Evolutionary conservation across 1,140 invertebrate species (phyloP).

Genomic region (Armadillidium nasatum): DNA sequence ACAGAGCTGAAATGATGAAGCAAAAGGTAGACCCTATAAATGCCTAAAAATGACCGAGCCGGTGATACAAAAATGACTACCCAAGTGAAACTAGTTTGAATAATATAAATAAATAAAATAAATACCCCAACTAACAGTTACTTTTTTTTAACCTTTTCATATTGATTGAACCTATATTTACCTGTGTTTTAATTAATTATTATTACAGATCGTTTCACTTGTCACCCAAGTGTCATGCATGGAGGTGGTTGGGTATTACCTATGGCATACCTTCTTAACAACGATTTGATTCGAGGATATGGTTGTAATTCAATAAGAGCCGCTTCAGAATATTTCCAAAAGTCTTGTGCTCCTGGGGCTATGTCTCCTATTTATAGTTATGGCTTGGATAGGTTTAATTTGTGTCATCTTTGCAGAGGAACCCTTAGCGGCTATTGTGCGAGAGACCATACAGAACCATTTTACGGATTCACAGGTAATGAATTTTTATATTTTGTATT

Average conservation of each 20-base stretch:
- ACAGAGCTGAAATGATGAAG: no score
- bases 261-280: conserved; percentile 84
- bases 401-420: conserved; percentile 91
- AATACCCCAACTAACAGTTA: no score
- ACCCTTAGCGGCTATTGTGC: conserved; percentile 73
- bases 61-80: no score
- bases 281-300: conserved; percentile 85
- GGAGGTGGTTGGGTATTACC: conserved; percentile 95
- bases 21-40: no score
- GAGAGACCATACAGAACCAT: conserved; percentile 79
- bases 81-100: no score
- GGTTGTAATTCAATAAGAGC: conserved; percentile 83
- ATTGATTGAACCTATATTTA: no score
- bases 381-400: conserved; percentile 73
- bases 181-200: no score
- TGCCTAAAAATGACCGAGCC: no score
- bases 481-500: neutral
- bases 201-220: conserved; percentile 68
- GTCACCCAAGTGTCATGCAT: conserved; percentile 84
- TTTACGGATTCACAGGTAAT: conserved; percentile 73
- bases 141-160: no score
- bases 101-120: no score
- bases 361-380: conserved; percentile 73
- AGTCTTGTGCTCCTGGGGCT: conserved; percentile 84
- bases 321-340: conserved; percentile 86